A percentile compares a stretch with the other conserved stretches of the same genome.
Conservation (phyloP, 2,888 invertebrate species). For the Yponomeuta cagnagella region DNA sequence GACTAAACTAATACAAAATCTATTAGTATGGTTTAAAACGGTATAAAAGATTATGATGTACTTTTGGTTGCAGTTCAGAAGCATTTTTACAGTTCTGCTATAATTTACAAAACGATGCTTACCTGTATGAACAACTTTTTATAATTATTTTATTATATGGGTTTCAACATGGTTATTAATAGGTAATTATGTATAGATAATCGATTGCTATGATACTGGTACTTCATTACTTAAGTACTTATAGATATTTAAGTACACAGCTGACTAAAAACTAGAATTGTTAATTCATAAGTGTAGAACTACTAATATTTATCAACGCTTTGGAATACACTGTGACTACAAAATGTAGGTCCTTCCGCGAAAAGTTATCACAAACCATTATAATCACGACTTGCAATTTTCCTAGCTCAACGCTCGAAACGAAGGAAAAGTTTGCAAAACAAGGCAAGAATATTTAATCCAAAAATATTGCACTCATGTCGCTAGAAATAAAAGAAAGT, state of each 20-base stretch:
- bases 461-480: not conserved
- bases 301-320: not conserved
- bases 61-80: conserved; percentile 16
- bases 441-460: no score
- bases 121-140: not conserved
- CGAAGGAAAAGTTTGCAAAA: no score
- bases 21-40: conserved; percentile 36
- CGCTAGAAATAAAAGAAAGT: not conserved
- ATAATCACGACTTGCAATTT: no score
- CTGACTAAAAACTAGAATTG: not conserved
- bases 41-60: conserved; percentile 50
- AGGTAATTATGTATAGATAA: conserved; percentile 4
- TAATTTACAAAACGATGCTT: not conserved
- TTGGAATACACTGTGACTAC: not conserved
- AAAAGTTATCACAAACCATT: no score
- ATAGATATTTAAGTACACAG: not conserved
- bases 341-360: not conserved
- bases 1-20: conserved; percentile 52
- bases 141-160: not conserved
- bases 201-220: not conserved
- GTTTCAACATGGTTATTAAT: not conserved
- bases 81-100: conserved; percentile 7
- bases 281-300: not conserved
- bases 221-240: not conserved
- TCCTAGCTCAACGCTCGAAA: no score